Percentiles rank a stretch among this genome's conserved stretches.
Evolutionary conservation across 2,113 vertebrate genomes (phyloP).

Genomic region (Microtus ochrogaster): DNA sequence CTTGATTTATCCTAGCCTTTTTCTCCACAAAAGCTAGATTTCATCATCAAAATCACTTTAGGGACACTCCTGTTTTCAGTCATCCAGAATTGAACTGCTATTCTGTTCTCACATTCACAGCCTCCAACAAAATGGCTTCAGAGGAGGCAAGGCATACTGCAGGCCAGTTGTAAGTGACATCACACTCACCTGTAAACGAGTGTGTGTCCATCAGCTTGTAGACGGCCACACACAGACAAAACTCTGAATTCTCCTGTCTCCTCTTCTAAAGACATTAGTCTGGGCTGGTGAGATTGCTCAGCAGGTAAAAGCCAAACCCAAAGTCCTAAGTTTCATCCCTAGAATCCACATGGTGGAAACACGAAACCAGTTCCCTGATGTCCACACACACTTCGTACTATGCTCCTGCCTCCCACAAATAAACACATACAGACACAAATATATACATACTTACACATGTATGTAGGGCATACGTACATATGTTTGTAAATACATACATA

Average conservation of each 20-base stretch:
- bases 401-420: neutral
- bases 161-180: slow-evolving; percentile 11
- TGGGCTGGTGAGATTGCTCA: neutral
- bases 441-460: too few species aligned
- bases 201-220: neutral
- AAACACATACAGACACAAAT: neutral
- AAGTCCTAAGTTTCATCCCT: neutral
- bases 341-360: neutral
- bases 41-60: slow-evolving; percentile 33
- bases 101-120: neutral
- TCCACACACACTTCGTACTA: neutral
- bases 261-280: slow-evolving; percentile 21
- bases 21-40: slow-evolving; percentile 1
- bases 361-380: neutral
- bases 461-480: too few species aligned
- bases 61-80: neutral
- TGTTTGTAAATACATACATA: neutral
- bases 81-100: slow-evolving; percentile 2
- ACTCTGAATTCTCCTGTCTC: neutral
- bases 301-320: neutral
- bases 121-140: slow-evolving; percentile 1
- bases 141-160: neutral
- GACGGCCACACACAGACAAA: neutral
- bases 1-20: slow-evolving; percentile 35
- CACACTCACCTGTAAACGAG: neutral